Evolutionary conservation across 2,888 invertebrate genomes (phyloP).

Genomic region (Augochlorella aurata): DNA sequence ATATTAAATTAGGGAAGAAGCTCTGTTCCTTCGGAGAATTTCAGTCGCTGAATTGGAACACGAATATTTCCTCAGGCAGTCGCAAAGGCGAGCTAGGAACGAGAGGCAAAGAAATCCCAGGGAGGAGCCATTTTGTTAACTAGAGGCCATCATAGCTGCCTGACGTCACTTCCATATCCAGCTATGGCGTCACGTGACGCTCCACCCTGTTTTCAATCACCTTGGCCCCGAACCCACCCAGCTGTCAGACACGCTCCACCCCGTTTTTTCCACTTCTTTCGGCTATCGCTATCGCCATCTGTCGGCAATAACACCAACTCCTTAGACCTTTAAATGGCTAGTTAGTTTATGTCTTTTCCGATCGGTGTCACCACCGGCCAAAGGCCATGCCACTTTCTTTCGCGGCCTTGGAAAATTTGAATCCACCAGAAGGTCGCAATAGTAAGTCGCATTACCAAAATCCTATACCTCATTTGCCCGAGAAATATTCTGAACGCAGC

Average conservation of each 20-base stretch:
- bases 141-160: constrained; percentile 85
- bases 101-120: constrained; percentile 72
- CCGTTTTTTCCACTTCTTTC: constrained; percentile 78
- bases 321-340: constrained; percentile 74
- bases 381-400: constrained; percentile 14
- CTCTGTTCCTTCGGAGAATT: accelerated
- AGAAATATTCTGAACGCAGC: neutral
- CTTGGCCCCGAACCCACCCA: constrained; percentile 82
- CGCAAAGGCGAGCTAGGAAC: neutral
- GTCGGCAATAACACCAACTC: constrained; percentile 72
- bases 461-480: neutral
- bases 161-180: constrained; percentile 81
- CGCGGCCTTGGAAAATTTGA: neutral
- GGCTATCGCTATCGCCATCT: constrained; percentile 81
- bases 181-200: constrained; percentile 82
- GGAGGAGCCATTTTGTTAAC: constrained; percentile 84
- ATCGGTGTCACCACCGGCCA: constrained; percentile 77
- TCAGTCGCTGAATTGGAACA: neutral
- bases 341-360: constrained; percentile 76
- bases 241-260: constrained; percentile 82
- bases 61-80: neutral
- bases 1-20: neutral
- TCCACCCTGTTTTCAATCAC: constrained; percentile 86
- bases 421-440: neutral
- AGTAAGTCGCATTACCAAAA: neutral